These are phyloP conservation scores for Drosophila emarginata DNA, from an alignment of 2,888 invertebrate species.

Conservation along the genomic window DNA sequence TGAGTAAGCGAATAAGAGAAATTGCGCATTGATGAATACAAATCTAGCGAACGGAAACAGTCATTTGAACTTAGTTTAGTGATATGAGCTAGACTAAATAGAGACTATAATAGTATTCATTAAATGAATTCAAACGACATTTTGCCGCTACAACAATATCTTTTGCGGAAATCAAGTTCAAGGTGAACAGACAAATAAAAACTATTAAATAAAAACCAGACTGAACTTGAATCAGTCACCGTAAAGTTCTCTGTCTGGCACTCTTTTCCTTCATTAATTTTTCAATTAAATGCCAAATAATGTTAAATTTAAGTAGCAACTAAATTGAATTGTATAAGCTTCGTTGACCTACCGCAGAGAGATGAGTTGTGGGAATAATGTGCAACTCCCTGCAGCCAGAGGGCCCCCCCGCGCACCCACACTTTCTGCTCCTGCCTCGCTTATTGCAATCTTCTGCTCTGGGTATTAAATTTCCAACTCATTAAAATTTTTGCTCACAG, in stretches of 20 bases:
- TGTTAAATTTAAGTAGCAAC: slow-evolving; percentile 43
- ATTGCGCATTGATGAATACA: slow-evolving; percentile 60
- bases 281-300: slow-evolving; percentile 35
- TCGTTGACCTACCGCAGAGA: slow-evolving; percentile 64
- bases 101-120: slow-evolving; percentile 23
- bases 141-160: slow-evolving; percentile 22
- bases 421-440: not conserved
- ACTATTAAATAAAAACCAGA: not conserved
- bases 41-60: slow-evolving; percentile 49
- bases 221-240: not conserved
- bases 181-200: slow-evolving; percentile 49
- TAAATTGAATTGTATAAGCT: slow-evolving; percentile 67
- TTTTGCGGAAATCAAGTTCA: slow-evolving; percentile 66
- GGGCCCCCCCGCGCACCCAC: too few species aligned
- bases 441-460: slow-evolving; percentile 54
- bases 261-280: slow-evolving; percentile 17
- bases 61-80: slow-evolving; percentile 1
- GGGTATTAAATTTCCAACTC: slow-evolving; percentile 77
- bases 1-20: slow-evolving; percentile 34
- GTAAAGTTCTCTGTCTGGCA: slow-evolving; percentile 1
- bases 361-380: slow-evolving; percentile 4
- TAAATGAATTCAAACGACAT: slow-evolving; percentile 5
- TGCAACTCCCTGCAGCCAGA: slow-evolving; percentile 2
- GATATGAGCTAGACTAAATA: slow-evolving; percentile 16
- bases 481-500: slow-evolving; percentile 72